Evolutionary conservation across 64 coral and sea anemone species (phyloP).

Genomic region (Catalaphyllia jardinei): DNA sequence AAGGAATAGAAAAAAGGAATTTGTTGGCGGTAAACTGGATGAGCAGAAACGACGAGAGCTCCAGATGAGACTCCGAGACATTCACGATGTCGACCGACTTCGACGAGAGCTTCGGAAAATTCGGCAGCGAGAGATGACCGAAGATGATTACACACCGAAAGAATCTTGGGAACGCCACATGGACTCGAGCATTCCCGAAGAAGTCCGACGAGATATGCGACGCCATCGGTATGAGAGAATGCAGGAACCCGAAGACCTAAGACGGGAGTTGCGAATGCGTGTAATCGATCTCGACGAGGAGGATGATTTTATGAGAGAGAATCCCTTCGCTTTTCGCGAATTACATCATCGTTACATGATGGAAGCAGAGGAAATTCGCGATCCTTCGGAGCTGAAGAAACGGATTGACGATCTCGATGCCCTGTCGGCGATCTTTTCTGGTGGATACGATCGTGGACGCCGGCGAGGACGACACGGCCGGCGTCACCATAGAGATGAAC

Average conservation of each 20-base stretch:
- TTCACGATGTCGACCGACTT: conserved; percentile 52
- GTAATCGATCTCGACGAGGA: conserved; percentile 36
- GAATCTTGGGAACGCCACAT: conserved; percentile 72
- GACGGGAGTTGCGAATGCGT: conserved; percentile 61
- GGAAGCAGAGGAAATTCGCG: conserved; percentile 60
- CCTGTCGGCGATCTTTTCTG: conserved; percentile 55
- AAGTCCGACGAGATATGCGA: conserved; percentile 66
- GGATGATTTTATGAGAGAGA: conserved; percentile 1
- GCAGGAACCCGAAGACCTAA: conserved; percentile 56
- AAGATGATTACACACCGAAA: conserved; percentile 63
- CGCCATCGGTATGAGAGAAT: conserved; percentile 35
- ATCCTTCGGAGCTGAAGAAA: conserved; percentile 64
- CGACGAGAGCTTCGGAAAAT: conserved; percentile 78
- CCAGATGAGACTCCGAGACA: conserved; percentile 61
- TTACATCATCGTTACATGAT: conserved; percentile 52
- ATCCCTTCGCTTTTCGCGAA: conserved; percentile 50
- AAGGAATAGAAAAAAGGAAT: neutral
- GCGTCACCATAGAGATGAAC: neutral
- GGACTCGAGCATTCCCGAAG: conserved; percentile 45
- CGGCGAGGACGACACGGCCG: neutral
- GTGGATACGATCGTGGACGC: neutral
- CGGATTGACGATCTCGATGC: conserved; percentile 77
- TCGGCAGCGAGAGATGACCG: conserved; percentile 69
- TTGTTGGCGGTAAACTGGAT: conserved; percentile 1
- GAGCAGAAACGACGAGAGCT: conserved; percentile 48